A percentile compares a stretch with the other conserved stretches of the same genome.
phyloP scores from a whole-genome alignment of 64 coral and sea anemone genomes.

The Dendronephthya gigantea region DNA sequence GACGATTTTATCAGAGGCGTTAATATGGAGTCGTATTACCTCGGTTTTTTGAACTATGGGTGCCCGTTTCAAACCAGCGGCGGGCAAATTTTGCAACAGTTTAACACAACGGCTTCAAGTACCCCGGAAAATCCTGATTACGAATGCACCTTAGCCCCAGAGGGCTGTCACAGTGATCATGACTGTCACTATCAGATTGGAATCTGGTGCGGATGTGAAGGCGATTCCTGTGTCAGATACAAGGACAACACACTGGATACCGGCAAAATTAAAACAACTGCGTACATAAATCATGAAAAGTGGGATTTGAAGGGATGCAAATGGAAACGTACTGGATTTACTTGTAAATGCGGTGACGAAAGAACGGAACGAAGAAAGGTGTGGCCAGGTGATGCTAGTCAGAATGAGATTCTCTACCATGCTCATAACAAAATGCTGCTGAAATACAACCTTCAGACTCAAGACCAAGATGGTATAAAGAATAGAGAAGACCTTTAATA shows the following conservation, averaged over 20 bases:
- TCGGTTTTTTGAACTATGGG: slow-evolving; percentile 28
- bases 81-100: neutral
- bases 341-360: neutral
- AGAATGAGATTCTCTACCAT: neutral
- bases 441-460: too few species aligned
- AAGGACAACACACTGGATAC: neutral
- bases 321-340: neutral
- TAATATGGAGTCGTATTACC: slow-evolving; percentile 35
- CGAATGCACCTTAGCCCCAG: slow-evolving; percentile 24
- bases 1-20: slow-evolving; percentile 14
- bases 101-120: neutral
- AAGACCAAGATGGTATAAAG: too few species aligned
- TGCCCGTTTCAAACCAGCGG: neutral
- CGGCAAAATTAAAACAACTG: neutral
- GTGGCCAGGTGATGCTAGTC: neutral
- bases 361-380: neutral
- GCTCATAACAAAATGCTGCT: neutral
- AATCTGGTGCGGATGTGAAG: slow-evolving; percentile 13
- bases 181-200: slow-evolving; percentile 27
- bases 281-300: neutral
- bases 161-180: slow-evolving; percentile 20
- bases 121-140: neutral
- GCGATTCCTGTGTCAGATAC: slow-evolving; percentile 30
- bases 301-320: slow-evolving; percentile 24
- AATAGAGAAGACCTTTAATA: too few species aligned